Percentiles rank a stretch among this genome's conserved stretches.
Evolutionary conservation across 2,113 vertebrate genomes (phyloP).

Genomic region (Macquaria australasica): DNA sequence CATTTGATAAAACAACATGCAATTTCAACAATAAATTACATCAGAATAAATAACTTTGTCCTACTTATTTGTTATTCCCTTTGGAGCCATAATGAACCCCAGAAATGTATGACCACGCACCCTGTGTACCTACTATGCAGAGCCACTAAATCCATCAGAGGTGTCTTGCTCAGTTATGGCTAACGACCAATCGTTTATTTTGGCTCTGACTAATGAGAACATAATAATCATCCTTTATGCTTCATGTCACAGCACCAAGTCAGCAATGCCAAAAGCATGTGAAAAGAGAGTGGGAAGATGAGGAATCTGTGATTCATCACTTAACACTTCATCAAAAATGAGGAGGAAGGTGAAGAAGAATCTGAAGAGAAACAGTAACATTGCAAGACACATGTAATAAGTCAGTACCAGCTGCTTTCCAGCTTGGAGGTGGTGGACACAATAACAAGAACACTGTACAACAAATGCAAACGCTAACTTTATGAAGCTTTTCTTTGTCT

Average conservation of each 20-base stretch:
- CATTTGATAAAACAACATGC: conserved; percentile 9
- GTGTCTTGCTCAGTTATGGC: conserved; percentile 31
- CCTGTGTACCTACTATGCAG: conserved; percentile 20
- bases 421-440: neutral
- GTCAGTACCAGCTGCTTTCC: conserved; percentile 25
- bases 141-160: conserved; percentile 51
- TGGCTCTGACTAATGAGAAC: conserved; percentile 61
- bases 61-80: conserved; percentile 36
- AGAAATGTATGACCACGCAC: conserved; percentile 33
- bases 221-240: conserved; percentile 60
- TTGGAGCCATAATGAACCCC: conserved; percentile 21
- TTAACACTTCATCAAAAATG: conserved; percentile 52
- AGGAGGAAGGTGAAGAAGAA: conserved; percentile 39
- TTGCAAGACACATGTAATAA: conserved; percentile 39
- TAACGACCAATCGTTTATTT: conserved; percentile 57
- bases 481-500: neutral
- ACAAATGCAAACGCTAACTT: neutral
- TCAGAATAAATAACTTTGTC: conserved; percentile 51
- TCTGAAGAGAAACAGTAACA: conserved; percentile 41
- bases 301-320: conserved; percentile 68
- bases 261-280: conserved; percentile 58
- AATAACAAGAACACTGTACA: neutral
- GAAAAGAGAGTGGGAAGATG: conserved; percentile 62
- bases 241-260: conserved; percentile 57
- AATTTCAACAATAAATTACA: conserved; percentile 15